Percentiles rank a stretch among this genome's conserved stretches.
Evolutionary conservation across 2,888 invertebrate species (phyloP).

Genomic region (Diarsia rubi): DNA sequence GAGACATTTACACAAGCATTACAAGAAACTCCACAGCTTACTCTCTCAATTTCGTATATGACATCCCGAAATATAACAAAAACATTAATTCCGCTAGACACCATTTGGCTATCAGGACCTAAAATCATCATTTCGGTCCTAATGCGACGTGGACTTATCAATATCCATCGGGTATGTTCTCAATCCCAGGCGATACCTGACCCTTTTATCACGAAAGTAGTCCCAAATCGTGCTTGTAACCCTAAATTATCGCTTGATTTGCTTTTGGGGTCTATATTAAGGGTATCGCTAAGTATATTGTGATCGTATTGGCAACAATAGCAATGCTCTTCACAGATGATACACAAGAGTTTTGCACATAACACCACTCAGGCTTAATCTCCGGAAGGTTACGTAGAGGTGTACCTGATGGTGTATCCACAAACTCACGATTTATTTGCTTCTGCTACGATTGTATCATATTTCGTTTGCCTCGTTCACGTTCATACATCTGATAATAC

Average conservation of each 20-base stretch:
- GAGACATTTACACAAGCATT: too few relatives aligned
- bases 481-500: too few relatives aligned
- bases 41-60: neutral
- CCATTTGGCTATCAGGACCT: neutral
- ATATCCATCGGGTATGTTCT: slow-evolving; percentile 17
- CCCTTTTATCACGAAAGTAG: slow-evolving; percentile 24
- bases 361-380: neutral
- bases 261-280: neutral
- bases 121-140: slow-evolving; percentile 11
- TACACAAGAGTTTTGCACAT: neutral
- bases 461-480: too few relatives aligned
- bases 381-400: neutral
- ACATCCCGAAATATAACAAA: neutral
- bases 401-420: neutral
- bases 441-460: too few relatives aligned
- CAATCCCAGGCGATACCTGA: slow-evolving; percentile 20
- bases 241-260: slow-evolving; percentile 37
- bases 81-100: neutral
- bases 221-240: slow-evolving; percentile 20
- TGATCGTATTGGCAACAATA: slow-evolving; percentile 9
- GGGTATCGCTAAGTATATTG: slow-evolving; percentile 4
- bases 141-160: slow-evolving; percentile 1
- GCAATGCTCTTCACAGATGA: neutral
- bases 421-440: too few relatives aligned
- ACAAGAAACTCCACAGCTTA: neutral